Evolutionary conservation across 1,140 invertebrate species (phyloP), one percentile per base, ranked within the genome.

Genomic region (Caenorhabditis briggsae): DNA sequence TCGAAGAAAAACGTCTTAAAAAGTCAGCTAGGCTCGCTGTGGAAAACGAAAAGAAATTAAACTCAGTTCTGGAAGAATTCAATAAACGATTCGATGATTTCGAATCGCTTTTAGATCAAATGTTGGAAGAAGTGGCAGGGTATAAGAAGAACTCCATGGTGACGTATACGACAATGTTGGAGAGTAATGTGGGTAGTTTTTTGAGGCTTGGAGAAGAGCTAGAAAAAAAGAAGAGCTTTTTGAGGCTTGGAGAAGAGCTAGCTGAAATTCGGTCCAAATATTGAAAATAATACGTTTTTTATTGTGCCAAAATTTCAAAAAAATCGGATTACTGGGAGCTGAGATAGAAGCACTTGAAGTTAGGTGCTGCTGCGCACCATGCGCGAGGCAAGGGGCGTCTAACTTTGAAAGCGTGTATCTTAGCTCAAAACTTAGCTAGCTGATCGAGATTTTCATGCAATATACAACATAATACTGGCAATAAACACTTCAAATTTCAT

Each of bases 1-100:
- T 50, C 18, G n/a, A 78, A 8, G 12, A 23, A 11, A 50, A 50
- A 5, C 33, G n/a, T 2, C n/a, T 78, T 5, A n/a, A 53, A 11
- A 78, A 78, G n/a, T 41, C 46, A 2, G 7, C 53, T 46, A 78
- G 23, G 50, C 41, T 78, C 12, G 43, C 70, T 12, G n/a, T 6
- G 5, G 70, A 78, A 23, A 78, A 78, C 70, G 70, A 78, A 20
- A 78, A 78, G 41, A 78, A 78, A 46, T 12, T 78, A 46, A 50
- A 50, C 5, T 9, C 46, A 5, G 14, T 78, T n/a, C 46, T 53
- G 7, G 70, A 78, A 2, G n/a, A n/a, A 3, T 23, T n/a, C 11
- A 46, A n/a, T 20, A 50, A 25, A 23, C 16, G 70, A 46, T 78
- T 53, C 46, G 70, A 78, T 50, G 9, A n/a, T 5, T 78, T 46